Conservation (phyloP, 2,113 vertebrate genomes). For the Vidua macroura region DNA sequence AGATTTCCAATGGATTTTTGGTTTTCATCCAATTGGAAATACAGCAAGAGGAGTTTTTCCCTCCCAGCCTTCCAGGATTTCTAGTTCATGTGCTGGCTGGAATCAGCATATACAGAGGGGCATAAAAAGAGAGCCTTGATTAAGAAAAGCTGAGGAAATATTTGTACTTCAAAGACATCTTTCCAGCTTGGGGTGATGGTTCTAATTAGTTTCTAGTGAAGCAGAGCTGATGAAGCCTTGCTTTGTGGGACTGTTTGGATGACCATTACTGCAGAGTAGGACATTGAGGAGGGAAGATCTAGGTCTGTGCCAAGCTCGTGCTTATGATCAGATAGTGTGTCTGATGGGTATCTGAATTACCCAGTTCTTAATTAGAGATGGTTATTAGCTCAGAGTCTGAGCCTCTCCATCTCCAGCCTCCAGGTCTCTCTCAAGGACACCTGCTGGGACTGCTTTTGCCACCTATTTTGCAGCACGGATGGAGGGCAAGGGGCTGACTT, state of each 20-base stretch:
- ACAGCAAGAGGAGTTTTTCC: conserved; percentile 33
- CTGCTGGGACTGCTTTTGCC: neutral
- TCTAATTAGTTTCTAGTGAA: conserved; percentile 44
- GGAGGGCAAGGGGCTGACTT: neutral
- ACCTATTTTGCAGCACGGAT: neutral
- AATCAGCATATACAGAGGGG: neutral
- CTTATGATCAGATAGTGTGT: neutral
- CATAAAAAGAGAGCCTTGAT: conserved; percentile 26
- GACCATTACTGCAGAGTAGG: neutral
- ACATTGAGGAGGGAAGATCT: neutral
- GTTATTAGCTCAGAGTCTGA: neutral
- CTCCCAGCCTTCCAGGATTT: conserved; percentile 37
- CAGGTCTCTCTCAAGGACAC: neutral
- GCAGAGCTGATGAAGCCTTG: neutral
- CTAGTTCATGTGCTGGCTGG: neutral
- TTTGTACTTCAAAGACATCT: conserved; percentile 43
- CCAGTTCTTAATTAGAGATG: neutral
- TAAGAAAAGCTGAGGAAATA: conserved; percentile 39
- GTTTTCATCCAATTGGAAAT: conserved; percentile 23
- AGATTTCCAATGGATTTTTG: conserved; percentile 25
- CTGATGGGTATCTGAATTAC: neutral
- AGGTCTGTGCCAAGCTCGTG: neutral
- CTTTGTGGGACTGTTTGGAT: neutral
- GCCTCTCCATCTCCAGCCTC: neutral
- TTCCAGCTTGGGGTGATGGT: conserved; percentile 3